Base-by-base conservation (phyloP, 2,113 vertebrate genomes). In the Carassius gibelio region DNA sequence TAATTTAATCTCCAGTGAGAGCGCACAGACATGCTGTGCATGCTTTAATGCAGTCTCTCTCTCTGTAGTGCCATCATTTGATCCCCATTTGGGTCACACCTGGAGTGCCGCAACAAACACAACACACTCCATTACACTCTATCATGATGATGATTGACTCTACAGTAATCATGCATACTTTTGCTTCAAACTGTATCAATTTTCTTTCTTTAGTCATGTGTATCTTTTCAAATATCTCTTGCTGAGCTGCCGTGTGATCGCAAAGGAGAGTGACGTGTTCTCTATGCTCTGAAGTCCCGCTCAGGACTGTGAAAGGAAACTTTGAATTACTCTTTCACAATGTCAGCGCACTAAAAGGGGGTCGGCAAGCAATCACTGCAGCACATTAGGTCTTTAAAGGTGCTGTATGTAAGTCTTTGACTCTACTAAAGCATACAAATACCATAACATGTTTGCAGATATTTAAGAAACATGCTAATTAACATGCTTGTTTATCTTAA, bases 1-100 rank as follows among this genome's bases (percentile, higher is more conserved):
- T 88, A 88, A 88, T 86, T 88, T 86, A 87, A 88, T 88, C 85
- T 86, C 69, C 78, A 84, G 34, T 55, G 64, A 88, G 77, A 86
- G 85, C 82, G 77, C 87, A 84, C 84, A 69, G 68, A 88, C 85
- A 86, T 23, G 69, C 30, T 30, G 34, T n/a, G 83, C 82, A 83
- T 68, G 21, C 26, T 45, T 85, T 66, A 84, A 62, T 79, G 19
- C 57, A 68, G 45, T 38, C 38, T n/a, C 78, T n/a, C 78, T 23
- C 1, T 48, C 10, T 50, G 48, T 74, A 36, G 9, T 5, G 59
- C 85, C 75, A 64, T 64, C 55, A 84, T 77, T 69, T 84, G 69
- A 74, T 62, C 55, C 52, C 82, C 82, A 62, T 59, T 86, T 75
- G 38, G 87, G 82, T 84, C 77, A 61, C 85, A 82, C 69, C 21